These are phyloP conservation scores for Phenganax subtilis DNA, from an alignment of 92 coral and sea anemone species.

Conservation along the genomic window DNA sequence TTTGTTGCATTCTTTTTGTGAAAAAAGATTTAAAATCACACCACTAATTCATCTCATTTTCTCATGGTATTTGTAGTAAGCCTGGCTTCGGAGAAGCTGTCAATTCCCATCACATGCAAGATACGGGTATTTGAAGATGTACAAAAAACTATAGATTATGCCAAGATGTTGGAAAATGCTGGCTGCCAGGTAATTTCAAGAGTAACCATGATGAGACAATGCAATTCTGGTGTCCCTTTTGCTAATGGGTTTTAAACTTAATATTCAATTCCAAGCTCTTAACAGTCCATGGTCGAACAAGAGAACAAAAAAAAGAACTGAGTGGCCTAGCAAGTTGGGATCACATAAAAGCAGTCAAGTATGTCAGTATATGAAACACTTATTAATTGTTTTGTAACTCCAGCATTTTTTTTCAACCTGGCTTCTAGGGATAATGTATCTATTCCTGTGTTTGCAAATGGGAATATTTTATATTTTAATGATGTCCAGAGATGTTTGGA, in stretches of 20 bases:
- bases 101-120: constrained; percentile 87
- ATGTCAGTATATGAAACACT: constrained; percentile 7
- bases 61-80: constrained; percentile 21
- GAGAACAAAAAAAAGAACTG: constrained; percentile 74
- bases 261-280: constrained; percentile 52
- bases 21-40: not conserved
- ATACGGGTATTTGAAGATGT: constrained; percentile 89
- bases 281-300: constrained; percentile 94
- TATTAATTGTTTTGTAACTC: not conserved
- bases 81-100: constrained; percentile 71
- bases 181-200: constrained; percentile 81
- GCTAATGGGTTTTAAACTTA: not conserved
- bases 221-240: not conserved
- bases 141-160: constrained; percentile 79
- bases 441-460: constrained; percentile 96
- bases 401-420: not conserved
- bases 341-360: constrained; percentile 86
- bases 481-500: constrained; percentile 73
- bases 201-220: too few relatives aligned
- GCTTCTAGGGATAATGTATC: constrained; percentile 69
- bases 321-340: constrained; percentile 98
- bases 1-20: not conserved
- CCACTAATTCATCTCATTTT: not conserved
- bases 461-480: constrained; percentile 73
- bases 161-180: constrained; percentile 85